Percentiles rank a stretch among this genome's conserved stretches.
These are phyloP conservation scores for Drosophila ustulata DNA, from an alignment of 2,888 invertebrate species.

Conservation along the genomic window DNA sequence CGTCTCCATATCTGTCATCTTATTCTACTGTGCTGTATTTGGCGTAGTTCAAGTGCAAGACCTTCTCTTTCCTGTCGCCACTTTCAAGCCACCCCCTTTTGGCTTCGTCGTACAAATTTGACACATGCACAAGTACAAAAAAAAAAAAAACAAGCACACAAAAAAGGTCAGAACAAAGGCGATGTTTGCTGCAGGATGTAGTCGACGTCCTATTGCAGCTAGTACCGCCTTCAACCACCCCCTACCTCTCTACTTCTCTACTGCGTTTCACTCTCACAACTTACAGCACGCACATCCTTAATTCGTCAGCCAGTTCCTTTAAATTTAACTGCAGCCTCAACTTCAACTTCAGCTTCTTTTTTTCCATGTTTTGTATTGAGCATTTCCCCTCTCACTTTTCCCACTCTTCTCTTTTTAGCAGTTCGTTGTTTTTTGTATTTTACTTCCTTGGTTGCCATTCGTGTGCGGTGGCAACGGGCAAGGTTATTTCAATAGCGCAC, in stretches of 20 bases:
- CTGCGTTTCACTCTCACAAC: slow-evolving; percentile 71
- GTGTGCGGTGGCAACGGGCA: slow-evolving; percentile 7
- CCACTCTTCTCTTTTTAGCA: neutral
- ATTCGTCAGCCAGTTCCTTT: slow-evolving; percentile 30
- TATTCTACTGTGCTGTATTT: slow-evolving; percentile 25
- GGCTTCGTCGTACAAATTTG: slow-evolving; percentile 55
- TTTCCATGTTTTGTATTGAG: slow-evolving; percentile 29
- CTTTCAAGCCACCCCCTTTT: neutral
- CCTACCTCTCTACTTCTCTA: slow-evolving; percentile 20
- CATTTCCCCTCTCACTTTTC: neutral
- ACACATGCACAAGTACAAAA: slow-evolving; percentile 82
- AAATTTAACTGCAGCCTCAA: slow-evolving; percentile 1
- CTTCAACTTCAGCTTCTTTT: slow-evolving; percentile 10
- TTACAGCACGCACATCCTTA: slow-evolving; percentile 62
- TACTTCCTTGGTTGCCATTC: slow-evolving; percentile 29
- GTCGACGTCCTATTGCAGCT: slow-evolving; percentile 4
- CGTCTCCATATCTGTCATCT: slow-evolving; percentile 4
- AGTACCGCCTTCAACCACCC: neutral
- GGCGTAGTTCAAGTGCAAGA: slow-evolving; percentile 76
- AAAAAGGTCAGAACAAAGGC: slow-evolving; percentile 58
- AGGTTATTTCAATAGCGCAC: slow-evolving; percentile 57
- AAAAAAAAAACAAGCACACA: slow-evolving; percentile 22
- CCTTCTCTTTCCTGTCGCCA: neutral
- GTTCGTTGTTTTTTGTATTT: slow-evolving; percentile 24
- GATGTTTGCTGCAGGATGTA: slow-evolving; percentile 15